These are phyloP conservation scores for Patella vulgata DNA, from an alignment of 1,140 invertebrate genomes.

Conservation along the genomic window DNA sequence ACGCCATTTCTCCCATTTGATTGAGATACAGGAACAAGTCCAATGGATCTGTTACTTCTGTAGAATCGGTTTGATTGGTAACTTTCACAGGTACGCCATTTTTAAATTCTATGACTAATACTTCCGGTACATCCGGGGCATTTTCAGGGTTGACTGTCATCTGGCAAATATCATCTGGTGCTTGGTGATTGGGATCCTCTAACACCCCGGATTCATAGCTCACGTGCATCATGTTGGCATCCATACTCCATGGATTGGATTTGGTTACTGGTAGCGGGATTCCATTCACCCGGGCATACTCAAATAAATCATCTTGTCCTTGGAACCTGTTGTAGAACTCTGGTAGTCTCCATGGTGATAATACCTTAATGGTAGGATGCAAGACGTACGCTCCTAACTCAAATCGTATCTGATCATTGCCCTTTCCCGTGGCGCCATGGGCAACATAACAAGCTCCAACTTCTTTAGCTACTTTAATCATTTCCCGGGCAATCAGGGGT, in stretches of 20 bases:
- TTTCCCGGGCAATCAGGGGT: constrained; percentile 80
- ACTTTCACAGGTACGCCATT: constrained; percentile 70
- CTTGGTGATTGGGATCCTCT: constrained; percentile 77
- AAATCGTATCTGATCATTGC: constrained; percentile 88
- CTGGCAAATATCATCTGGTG: constrained; percentile 76
- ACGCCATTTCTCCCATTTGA: constrained; percentile 78
- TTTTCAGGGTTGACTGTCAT: constrained; percentile 77
- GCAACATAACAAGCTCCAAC: constrained; percentile 76
- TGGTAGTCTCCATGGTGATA: constrained; percentile 81
- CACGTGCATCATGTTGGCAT: constrained; percentile 87
- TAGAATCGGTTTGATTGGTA: constrained; percentile 55
- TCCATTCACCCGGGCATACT: constrained; percentile 76
- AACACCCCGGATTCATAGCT: constrained; percentile 87
- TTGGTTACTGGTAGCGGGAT: constrained; percentile 82
- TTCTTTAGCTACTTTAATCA: constrained; percentile 68
- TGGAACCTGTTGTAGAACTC: constrained; percentile 81
- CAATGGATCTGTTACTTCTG: constrained; percentile 68
- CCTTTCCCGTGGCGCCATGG: constrained; percentile 87
- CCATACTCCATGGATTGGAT: constrained; percentile 84
- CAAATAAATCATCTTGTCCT: constrained; percentile 79
- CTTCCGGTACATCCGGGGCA: constrained; percentile 71
- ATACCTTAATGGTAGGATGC: constrained; percentile 70
- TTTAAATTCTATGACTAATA: constrained; percentile 76
- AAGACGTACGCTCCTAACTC: constrained; percentile 81
- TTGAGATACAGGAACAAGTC: constrained; percentile 77